phyloP scores from a whole-genome alignment of 2,797 vertebrate genomes.

The Pipistrellus pipistrellus region DNA sequence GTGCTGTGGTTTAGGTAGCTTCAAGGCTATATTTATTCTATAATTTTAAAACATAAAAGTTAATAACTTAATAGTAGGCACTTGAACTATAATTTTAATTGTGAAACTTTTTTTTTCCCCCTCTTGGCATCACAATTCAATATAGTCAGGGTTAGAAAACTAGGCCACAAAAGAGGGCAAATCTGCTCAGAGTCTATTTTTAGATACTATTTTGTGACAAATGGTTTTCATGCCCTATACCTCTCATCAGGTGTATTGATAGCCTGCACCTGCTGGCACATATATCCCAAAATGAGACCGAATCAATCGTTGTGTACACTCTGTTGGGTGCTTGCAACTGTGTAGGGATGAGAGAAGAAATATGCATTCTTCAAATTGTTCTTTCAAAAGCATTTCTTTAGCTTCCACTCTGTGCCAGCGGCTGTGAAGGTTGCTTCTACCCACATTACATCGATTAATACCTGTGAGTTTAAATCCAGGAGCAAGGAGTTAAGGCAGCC shows the following conservation, averaged over 20 bases:
- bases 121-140: constrained; percentile 69
- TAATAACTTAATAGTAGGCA: constrained; percentile 84
- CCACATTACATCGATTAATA: not conserved
- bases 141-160: constrained; percentile 53
- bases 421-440: not conserved
- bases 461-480: not conserved
- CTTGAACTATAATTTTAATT: constrained; percentile 82
- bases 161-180: constrained; percentile 40
- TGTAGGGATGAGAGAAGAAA: not conserved
- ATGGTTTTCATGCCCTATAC: not conserved
- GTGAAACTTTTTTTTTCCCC: constrained; percentile 75
- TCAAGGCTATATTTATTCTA: constrained; percentile 83
- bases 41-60: constrained; percentile 85
- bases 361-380: not conserved
- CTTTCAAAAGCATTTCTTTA: not conserved
- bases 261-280: not conserved
- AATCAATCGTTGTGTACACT: rapidly evolving
- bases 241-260: too few relatives aligned
- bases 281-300: not conserved
- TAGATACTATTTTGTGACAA: not conserved
- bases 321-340: too few relatives aligned
- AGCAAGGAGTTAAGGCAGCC: not conserved
- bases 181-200: not conserved
- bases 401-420: not conserved
- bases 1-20: constrained; percentile 78